Conservation (phyloP, 35 echinoderm and acorn worm species). For the Apostichopus parvimensis region DNA sequence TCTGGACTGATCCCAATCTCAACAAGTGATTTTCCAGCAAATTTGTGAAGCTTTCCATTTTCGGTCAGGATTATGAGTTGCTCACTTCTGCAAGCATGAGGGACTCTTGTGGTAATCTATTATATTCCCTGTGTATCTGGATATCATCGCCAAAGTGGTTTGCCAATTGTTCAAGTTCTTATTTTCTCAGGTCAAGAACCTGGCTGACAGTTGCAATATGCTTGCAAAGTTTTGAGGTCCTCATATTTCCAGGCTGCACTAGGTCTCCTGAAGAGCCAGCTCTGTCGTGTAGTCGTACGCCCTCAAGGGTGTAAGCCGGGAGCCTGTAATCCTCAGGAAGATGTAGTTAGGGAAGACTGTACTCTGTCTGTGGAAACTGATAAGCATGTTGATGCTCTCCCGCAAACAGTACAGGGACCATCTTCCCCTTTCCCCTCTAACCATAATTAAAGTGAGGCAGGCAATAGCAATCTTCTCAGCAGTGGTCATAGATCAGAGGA, state of each 20-base stretch:
- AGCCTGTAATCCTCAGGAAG: background rate
- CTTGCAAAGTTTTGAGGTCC: constrained; percentile 29
- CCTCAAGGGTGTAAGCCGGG: constrained; percentile 11
- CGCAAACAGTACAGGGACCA: constrained; percentile 66
- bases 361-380: constrained; percentile 26
- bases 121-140: constrained; percentile 56
- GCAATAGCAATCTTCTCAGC: constrained; percentile 4
- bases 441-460: background rate
- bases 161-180: constrained; percentile 71
- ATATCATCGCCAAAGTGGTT: constrained; percentile 72
- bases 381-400: constrained; percentile 28
- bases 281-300: constrained; percentile 8
- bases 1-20: constrained; percentile 60
- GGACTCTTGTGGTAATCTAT: constrained; percentile 57
- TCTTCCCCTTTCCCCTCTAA: constrained; percentile 45
- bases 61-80: constrained; percentile 47
- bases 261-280: background rate
- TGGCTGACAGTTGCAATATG: constrained; percentile 38
- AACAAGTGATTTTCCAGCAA: constrained; percentile 2
- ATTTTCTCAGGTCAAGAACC: constrained; percentile 22
- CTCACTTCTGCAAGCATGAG: constrained; percentile 24
- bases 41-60: constrained; percentile 55
- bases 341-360: background rate
- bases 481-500: constrained; percentile 1
- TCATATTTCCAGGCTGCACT: constrained; percentile 54